phyloP scores from a whole-genome alignment of 2,113 vertebrate species.

The Sciurus niger region DNA sequence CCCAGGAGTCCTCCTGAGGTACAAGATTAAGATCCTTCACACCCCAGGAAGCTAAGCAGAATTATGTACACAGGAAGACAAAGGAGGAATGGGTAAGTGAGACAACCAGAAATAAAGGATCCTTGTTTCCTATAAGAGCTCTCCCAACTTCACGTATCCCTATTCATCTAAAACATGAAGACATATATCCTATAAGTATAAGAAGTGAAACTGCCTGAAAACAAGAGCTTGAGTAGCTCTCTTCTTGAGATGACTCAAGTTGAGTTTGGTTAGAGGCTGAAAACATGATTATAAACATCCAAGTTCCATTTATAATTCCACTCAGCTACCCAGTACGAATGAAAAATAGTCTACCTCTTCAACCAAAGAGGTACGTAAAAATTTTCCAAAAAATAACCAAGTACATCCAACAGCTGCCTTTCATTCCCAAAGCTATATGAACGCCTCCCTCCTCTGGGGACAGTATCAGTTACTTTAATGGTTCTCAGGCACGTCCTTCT shows the following conservation, averaged over 20 bases:
- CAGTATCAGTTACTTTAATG: neutral
- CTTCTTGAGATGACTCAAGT: neutral
- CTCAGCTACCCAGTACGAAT: neutral
- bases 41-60: neutral
- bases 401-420: constrained; percentile 54
- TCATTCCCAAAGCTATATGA: constrained; percentile 1
- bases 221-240: neutral
- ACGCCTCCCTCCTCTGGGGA: neutral
- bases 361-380: neutral
- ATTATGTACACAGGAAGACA: neutral
- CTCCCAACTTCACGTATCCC: neutral
- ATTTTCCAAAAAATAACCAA: constrained; percentile 21
- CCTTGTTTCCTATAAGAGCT: neutral
- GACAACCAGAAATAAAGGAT: neutral
- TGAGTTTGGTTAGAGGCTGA: neutral
- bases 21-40: neutral
- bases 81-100: neutral
- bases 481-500: neutral
- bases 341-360: neutral
- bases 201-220: neutral
- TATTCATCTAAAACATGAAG: neutral
- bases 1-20: neutral
- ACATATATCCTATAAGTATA: neutral
- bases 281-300: neutral
- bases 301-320: constrained; percentile 7